Evolutionary conservation across 2,797 vertebrate species (phyloP), one percentile per base, ranked within the genome.

Genomic region (Synaphobranchus kaupii): DNA sequence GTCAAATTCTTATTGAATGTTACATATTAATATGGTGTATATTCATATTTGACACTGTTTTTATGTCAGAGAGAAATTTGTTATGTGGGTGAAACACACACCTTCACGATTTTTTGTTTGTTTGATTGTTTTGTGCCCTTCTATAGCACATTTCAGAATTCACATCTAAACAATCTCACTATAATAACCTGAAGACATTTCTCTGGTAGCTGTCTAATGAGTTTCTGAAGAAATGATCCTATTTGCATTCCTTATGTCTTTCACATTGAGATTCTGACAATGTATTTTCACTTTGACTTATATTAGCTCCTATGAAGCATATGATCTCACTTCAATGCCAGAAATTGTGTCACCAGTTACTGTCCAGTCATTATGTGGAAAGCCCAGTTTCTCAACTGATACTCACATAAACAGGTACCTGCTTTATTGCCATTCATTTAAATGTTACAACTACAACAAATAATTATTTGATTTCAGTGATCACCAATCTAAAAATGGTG

Each of bases 381-480:
- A 91, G 90, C 93, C 91, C 87, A 85, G 85, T 48, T 90, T 94
- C 80, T 89, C 92, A 1, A 89, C 90, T 2, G 92, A 94, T 56
- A 91, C 86, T 89, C 92, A 89, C 91, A 94, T 92, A 86, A 88
- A 90, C 94, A 94, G 95, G 96, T 96, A 93, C 44, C 58, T 85
- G 34, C 22, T 48, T 63, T 68, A 80, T 76, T 76, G 3, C 20
- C 28, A 10, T 71, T 71, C 68, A 34, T 71, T 71, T 31, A 20
- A 22, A 76, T 1, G 5, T 76, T 76, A 44, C n/a, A 44, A 76
- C 4, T 76, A 76, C 56, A 58, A 20, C 4, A 58, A 58, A 13
- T 31, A 71, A 71, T 66, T 7, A 60, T 68, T 68, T 68, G 9
- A 6, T n/a, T 68, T 68, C 9, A 28, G 54, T 34, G 28, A 71